Evolutionary conservation across 1,140 invertebrate genomes (phyloP), one percentile per base, ranked within the genome.

Genomic region (Ridgeia piscesae): DNA sequence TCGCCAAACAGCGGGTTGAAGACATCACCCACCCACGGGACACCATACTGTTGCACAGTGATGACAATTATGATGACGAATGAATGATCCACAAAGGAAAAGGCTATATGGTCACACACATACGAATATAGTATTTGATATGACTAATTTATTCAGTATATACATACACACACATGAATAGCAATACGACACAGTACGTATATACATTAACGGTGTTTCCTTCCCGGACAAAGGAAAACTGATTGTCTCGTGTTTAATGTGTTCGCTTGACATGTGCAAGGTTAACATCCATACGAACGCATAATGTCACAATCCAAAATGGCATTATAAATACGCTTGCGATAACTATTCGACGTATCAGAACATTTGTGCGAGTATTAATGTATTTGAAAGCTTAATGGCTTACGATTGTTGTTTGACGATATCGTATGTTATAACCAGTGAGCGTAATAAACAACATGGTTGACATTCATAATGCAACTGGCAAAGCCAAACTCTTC

Each of bases 101-200:
- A 21, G 0, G 27, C 27, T 21, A 27, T 77, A 21, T 77, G 58
- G 27, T 77, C 14, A 27, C 58, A 77, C 2, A 77, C 27, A 21
- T 27, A 77, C 58, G 27, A 77, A 77, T 77, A 21, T 21, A 77
- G 2, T 77, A 21, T 14, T 77, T 77, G 58, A 77, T 77, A 77
- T 77, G 58, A 77, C 58, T 77, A 77, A 77, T 77, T 77, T 77
- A 77, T 77, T 77, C 58, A 77, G 58, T 77, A 77, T 77, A 77
- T 77, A 77, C 48, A 50, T n/a, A n/a, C 58, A 77, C 58, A 27
- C 58, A 77, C 58, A 77, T 77, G 58, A 77, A 77, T 77, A 77
- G 58, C 14, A 27, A 17, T 21, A 77, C 58, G 58, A 77, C 58
- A 77, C 58, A 77, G 58, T 77, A 77, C 58, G 58, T 77, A 77